These are phyloP conservation scores for Micoletzkya japonica DNA, from an alignment of 2,888 invertebrate species.

Conservation along the genomic window DNA sequence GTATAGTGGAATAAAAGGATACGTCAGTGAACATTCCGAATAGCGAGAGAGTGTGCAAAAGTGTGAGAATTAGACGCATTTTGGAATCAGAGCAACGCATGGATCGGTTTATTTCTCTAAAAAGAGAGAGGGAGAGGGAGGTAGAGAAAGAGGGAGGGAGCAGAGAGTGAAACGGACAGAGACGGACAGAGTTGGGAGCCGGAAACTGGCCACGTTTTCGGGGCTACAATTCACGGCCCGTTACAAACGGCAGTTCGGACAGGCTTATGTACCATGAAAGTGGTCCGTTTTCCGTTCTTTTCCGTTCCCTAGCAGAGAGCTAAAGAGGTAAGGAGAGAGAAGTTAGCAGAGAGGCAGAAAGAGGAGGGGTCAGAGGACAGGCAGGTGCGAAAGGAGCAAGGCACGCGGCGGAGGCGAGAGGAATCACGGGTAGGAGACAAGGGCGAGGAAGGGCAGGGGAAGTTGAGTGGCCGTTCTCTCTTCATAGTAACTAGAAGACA, in stretches of 20 bases:
- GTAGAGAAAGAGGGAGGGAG: not conserved
- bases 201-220: not conserved
- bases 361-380: not conserved
- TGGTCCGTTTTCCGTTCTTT: not conserved
- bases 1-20: not conserved
- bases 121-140: not conserved
- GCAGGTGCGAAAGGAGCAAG: constrained; percentile 1
- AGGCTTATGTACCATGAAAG: not conserved
- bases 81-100: no score
- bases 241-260: not conserved
- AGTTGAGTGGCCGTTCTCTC: no score
- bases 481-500: no score
- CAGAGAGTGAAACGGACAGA: not conserved
- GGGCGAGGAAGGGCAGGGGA: not conserved
- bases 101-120: no score
- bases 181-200: not conserved
- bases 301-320: not conserved
- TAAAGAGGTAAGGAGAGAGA: not conserved
- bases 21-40: not conserved
- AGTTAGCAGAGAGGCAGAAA: not conserved
- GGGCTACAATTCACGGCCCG: not conserved
- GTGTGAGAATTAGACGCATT: no score
- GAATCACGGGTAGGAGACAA: constrained; percentile 10
- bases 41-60: no score
- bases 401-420: constrained; percentile 13